These are phyloP conservation scores for Popillia japonica DNA, from an alignment of 1,140 invertebrate genomes.

Conservation along the genomic window DNA sequence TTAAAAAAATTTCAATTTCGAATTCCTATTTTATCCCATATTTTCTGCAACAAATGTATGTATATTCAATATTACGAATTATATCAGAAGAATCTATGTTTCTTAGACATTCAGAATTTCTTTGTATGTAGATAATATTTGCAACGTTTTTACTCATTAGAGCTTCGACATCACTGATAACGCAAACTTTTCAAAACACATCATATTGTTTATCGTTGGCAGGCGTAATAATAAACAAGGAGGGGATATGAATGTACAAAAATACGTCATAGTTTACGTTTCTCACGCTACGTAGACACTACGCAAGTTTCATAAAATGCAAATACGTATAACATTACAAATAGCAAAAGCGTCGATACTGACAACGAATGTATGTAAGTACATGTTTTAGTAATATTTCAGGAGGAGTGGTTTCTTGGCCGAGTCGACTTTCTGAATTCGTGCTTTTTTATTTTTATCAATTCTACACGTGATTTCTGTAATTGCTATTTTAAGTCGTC, in stretches of 20 bases:
- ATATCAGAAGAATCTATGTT: too few species aligned
- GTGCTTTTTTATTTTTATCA: neutral
- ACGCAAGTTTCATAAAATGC: neutral
- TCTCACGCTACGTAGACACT: neutral
- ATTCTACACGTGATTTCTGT: conserved; percentile 9
- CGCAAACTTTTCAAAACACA: neutral
- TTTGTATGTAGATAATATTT: too few species aligned
- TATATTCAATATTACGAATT: neutral
- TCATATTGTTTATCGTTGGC: neutral
- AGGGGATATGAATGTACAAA: neutral
- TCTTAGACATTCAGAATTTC: too few species aligned
- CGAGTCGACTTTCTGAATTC: neutral
- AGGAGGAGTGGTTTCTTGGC: neutral
- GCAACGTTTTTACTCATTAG: neutral
- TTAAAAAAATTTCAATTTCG: too few species aligned
- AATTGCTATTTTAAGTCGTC: conserved; percentile 10
- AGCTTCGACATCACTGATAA: neutral
- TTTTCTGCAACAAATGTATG: neutral
- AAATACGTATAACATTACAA: neutral
- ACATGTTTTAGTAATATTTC: neutral
- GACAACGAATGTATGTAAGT: neutral
- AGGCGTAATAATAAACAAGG: neutral
- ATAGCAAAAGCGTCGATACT: neutral
- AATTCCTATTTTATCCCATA: too few species aligned
- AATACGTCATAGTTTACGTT: neutral